A percentile compares a stretch with the other conserved stretches of the same genome.
Evolutionary conservation across 2,113 vertebrate species (phyloP).

Genomic region (Perca flavescens): DNA sequence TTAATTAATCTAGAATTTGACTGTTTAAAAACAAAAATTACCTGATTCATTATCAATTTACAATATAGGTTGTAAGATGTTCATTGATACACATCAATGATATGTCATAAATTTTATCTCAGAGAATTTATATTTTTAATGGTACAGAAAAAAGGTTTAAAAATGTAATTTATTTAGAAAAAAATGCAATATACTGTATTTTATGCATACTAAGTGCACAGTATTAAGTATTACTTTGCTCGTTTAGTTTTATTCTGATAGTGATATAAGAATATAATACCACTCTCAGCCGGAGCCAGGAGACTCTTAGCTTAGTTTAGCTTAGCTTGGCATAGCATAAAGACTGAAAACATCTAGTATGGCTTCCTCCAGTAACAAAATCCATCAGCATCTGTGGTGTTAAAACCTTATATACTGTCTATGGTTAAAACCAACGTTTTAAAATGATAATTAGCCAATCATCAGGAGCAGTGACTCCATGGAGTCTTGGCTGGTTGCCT

Average conservation of each 20-base stretch:
- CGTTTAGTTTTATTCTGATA: neutral
- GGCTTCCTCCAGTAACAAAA: too few species aligned
- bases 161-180: neutral
- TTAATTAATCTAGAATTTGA: neutral
- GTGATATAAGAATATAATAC: neutral
- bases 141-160: neutral
- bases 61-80: neutral
- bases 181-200: neutral
- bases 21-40: neutral
- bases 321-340: neutral
- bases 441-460: neutral
- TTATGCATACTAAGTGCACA: neutral
- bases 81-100: neutral
- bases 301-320: neutral
- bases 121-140: conserved; percentile 3
- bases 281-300: neutral
- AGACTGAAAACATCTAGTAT: neutral
- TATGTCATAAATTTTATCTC: neutral
- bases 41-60: neutral
- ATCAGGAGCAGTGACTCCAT: too few species aligned
- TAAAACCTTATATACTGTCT: too few species aligned
- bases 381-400: too few species aligned
- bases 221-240: neutral
- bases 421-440: too few species aligned
- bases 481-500: too few species aligned